phyloP scores from a whole-genome alignment of 2,888 invertebrate genomes.

The Amphipyra berbera region DNA sequence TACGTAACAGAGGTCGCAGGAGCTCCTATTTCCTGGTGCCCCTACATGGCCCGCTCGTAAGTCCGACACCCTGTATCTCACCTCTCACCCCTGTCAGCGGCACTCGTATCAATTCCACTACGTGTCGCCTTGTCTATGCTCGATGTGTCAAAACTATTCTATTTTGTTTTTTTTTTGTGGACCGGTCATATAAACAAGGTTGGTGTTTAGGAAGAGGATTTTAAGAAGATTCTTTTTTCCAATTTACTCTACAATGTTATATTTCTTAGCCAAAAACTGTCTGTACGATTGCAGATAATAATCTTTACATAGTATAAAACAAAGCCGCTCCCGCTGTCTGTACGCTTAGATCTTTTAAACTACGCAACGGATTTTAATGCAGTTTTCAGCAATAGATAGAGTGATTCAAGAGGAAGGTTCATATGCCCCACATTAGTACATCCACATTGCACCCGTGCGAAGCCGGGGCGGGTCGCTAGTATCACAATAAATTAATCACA shows the following conservation, averaged over 20 bases:
- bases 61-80: conserved; percentile 39
- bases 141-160: conserved; percentile 29
- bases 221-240: neutral
- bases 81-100: conserved; percentile 54
- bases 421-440: too few relatives aligned
- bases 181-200: neutral
- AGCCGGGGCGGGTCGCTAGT: too few relatives aligned
- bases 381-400: too few relatives aligned
- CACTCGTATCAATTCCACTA: conserved; percentile 49
- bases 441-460: too few relatives aligned
- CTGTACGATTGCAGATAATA: too few relatives aligned
- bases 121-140: conserved; percentile 20
- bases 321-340: too few relatives aligned
- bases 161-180: conserved; percentile 11
- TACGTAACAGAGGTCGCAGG: conserved; percentile 11
- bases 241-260: neutral
- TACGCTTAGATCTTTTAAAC: too few relatives aligned
- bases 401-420: too few relatives aligned
- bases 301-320: too few relatives aligned
- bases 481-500: too few relatives aligned
- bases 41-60: conserved; percentile 23
- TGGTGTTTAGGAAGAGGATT: neutral
- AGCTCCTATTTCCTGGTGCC: conserved; percentile 21
- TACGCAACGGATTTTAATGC: too few relatives aligned
- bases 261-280: too few relatives aligned